Evolutionary conservation across 2,888 invertebrate genomes (phyloP), one percentile per base, ranked within the genome.

Genomic region (Gasteruption jaculator): DNA sequence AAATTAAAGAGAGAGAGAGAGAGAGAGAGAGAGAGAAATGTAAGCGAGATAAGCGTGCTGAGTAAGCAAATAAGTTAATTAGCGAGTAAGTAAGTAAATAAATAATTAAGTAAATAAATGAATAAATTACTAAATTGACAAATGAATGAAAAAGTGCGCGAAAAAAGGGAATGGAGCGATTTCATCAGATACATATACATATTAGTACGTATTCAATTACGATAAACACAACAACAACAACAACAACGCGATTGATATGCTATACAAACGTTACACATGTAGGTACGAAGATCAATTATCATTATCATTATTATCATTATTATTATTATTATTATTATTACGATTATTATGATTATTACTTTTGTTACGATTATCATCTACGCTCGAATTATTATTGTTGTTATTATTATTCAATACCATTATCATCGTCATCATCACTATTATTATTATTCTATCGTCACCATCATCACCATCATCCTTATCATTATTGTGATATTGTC

Each of bases 311-410:
- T 39, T 50, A 50, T 52, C 41, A 44, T 42, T 43, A 45, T 31
- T 38, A 48, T 40, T 21, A 41, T 40, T 15, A 30, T 16, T 20
- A 36, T 24, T 10, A 26, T 19, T 15, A 41, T 24, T 14, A 14
- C 14, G 54, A 56, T 48, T 60, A 55, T 59, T 60, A 61, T 46
- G 53, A 57, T 57, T 59, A 52, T 53, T 57, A 15, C 18, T 32
- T 10, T 14, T 32, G 8, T 32, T 32, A 11, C 20, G 11, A n/a
- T 26, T 11, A 11, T 29, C 11, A 29, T 6, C 11, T 6, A 5
- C 10, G 20, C 14, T 22, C 29, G 24, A 25, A 41, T 42, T 45
- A 37, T 50, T 46, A 45, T 35, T 38, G 33, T 30, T 40, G 45
- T 48, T 47, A 24, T 46, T 42, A 36, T 45, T 32, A 24, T 29